phyloP scores from a whole-genome alignment of 2,888 invertebrate genomes.

The Apotomis capreana region DNA sequence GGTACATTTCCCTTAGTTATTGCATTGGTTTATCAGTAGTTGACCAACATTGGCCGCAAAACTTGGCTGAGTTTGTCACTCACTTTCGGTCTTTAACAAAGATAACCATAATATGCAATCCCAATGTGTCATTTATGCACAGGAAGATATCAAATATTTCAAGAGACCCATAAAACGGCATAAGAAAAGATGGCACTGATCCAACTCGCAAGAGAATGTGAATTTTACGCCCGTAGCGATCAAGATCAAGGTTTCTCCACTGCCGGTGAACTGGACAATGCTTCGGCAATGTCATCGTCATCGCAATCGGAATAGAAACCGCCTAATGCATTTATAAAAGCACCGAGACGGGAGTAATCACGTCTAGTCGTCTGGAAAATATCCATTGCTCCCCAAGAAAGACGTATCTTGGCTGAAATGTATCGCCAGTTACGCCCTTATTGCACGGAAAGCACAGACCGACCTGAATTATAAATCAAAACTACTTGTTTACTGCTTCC shows the following conservation, averaged over 20 bases:
- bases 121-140: neutral
- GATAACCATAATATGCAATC: neutral
- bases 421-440: neutral
- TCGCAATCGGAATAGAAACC: slow-evolving; percentile 38
- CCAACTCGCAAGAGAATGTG: slow-evolving; percentile 25
- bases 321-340: slow-evolving; percentile 59
- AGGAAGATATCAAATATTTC: slow-evolving; percentile 2
- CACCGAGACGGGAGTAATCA: slow-evolving; percentile 51
- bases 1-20: too few relatives aligned
- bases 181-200: slow-evolving; percentile 24
- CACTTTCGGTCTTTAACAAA: neutral
- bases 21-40: too few relatives aligned
- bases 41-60: too few relatives aligned
- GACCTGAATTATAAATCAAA: slow-evolving; percentile 33
- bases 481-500: slow-evolving; percentile 18
- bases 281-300: slow-evolving; percentile 34
- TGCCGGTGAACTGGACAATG: slow-evolving; percentile 22
- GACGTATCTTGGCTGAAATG: slow-evolving; percentile 12
- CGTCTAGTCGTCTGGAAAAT: slow-evolving; percentile 52
- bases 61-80: neutral
- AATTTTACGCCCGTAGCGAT: slow-evolving; percentile 34
- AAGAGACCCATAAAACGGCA: slow-evolving; percentile 17
- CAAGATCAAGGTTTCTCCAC: slow-evolving; percentile 51
- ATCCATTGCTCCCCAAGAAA: slow-evolving; percentile 41
- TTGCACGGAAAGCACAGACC: slow-evolving; percentile 3